Percentiles rank a stretch among this genome's conserved stretches.
phyloP scores from a whole-genome alignment of 2,113 vertebrate genomes.

The Elanoides forficatus region DNA sequence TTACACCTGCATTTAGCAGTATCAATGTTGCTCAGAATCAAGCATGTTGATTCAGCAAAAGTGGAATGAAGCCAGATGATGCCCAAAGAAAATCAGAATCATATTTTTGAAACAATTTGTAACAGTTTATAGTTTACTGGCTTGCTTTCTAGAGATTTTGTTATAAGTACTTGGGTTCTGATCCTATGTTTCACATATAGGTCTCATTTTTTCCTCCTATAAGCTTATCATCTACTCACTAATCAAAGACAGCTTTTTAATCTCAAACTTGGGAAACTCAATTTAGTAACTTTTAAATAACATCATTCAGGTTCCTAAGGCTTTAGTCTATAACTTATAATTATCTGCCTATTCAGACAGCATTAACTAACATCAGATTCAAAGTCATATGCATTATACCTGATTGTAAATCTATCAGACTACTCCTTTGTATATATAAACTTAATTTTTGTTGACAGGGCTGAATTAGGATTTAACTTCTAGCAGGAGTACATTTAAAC shows the following conservation, averaged over 20 bases:
- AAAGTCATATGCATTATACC: constrained; percentile 49
- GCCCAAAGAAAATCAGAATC: neutral
- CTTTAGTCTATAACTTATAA: constrained; percentile 48
- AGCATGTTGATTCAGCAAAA: neutral
- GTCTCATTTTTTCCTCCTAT: neutral
- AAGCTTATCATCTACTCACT: neutral
- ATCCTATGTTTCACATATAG: neutral
- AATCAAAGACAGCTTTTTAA: constrained; percentile 46
- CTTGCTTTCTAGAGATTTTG: neutral
- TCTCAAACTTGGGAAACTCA: constrained; percentile 27
- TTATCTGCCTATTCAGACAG: constrained; percentile 50
- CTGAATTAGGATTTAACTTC: constrained; percentile 70
- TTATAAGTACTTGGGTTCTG: neutral
- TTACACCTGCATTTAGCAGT: neutral
- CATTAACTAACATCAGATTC: constrained; percentile 54
- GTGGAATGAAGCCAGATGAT: neutral
- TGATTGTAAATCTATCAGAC: constrained; percentile 48
- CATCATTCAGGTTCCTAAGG: constrained; percentile 10
- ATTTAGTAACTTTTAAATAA: constrained; percentile 51
- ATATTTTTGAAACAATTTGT: neutral
- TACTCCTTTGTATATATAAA: constrained; percentile 48
- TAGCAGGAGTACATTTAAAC: constrained; percentile 61
- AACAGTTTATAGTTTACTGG: neutral
- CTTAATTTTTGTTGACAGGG: constrained; percentile 72
- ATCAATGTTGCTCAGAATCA: neutral